These are phyloP conservation scores for Euschistus heros DNA, from an alignment of 1,140 invertebrate species.

Conservation along the genomic window DNA sequence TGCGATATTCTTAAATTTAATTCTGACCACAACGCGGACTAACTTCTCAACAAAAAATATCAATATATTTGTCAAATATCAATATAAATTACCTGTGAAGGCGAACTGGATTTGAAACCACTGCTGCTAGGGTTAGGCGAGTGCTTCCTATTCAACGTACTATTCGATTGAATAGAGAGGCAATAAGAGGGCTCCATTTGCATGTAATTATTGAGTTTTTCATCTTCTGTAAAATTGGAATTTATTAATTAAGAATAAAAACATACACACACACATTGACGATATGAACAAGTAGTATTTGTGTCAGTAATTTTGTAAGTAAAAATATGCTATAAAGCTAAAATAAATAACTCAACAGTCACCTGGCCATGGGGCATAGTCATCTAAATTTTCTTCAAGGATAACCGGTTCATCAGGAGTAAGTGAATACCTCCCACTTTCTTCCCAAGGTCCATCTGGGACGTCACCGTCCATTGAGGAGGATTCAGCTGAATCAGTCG, in stretches of 20 bases:
- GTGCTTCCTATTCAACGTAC: constrained; percentile 35
- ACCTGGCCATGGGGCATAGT: constrained; percentile 40
- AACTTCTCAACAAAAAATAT: too few relatives aligned
- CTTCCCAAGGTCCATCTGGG: constrained; percentile 20
- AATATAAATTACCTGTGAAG: constrained; percentile 37
- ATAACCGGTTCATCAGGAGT: constrained; percentile 56
- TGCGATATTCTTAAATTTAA: too few relatives aligned
- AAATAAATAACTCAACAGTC: constrained; percentile 15
- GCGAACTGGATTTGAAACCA: constrained; percentile 40
- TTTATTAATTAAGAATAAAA: not conserved
- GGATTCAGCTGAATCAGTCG: constrained; percentile 56
- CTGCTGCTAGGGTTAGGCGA: constrained; percentile 34
- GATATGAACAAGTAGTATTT: not conserved
- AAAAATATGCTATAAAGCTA: not conserved
- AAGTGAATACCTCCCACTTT: constrained; percentile 38
- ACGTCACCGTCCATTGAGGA: constrained; percentile 56
- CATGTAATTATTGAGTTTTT: constrained; percentile 30
- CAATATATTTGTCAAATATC: too few relatives aligned
- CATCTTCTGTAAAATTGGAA: constrained; percentile 25
- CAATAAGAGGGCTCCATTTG: constrained; percentile 28
- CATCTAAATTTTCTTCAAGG: constrained; percentile 47
- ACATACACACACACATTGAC: not conserved
- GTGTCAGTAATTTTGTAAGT: not conserved
- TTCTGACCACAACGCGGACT: too few relatives aligned
- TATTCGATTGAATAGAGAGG: constrained; percentile 28